Base-by-base conservation (phyloP, 2,888 invertebrate species). In the Amitus sp. region DNA sequence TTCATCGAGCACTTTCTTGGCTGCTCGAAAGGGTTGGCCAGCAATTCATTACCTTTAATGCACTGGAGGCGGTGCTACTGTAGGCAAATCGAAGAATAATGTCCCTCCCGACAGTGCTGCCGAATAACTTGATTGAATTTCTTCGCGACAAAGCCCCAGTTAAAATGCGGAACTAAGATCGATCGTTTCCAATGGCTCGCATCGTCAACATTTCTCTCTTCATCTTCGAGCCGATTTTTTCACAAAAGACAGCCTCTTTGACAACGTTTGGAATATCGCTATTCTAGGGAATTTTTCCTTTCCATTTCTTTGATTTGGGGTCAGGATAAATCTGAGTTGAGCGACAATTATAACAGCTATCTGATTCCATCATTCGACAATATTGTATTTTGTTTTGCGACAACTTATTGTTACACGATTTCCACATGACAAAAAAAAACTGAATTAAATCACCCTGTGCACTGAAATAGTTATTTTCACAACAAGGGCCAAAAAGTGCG, bases 381-480 rank as follows among this genome's bases (percentile, higher is more conserved):
- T 66, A 62, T 63, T 61, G 63, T 66, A 66, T 61, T 66, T 66
- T 66, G 60, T 63, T 66, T 61, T n/a, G 23, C 19, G 46, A 49
- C 43, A 30, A 47, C 55, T 60, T 57, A 57, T 62, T 52, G 55
- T 66, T 66, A 66, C 66, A 66, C 55, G 66, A 53, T 66, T 66
- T 63, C 63, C 58, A 66, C 66, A 66, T 63, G 61, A 66, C 60
- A 61, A 47, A 55, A 47, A 63, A 60, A 61, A 53, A n/a, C n/a
- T n/a, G n/a, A n/a, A n/a, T n/a, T n/a, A n/a, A n/a, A n/a, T n/a
- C n/a, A n/a, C n/a, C n/a, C n/a, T n/a, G n/a, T n/a, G n/a, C n/a
- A n/a, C n/a, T n/a, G n/a, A n/a, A n/a, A n/a, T n/a, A n/a, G n/a
- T n/a, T n/a, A n/a, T n/a, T n/a, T n/a, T n/a, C n/a, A n/a, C n/a